Conservation (phyloP, 2,888 invertebrate genomes). For the Sinodicranocentrus sp. region DNA sequence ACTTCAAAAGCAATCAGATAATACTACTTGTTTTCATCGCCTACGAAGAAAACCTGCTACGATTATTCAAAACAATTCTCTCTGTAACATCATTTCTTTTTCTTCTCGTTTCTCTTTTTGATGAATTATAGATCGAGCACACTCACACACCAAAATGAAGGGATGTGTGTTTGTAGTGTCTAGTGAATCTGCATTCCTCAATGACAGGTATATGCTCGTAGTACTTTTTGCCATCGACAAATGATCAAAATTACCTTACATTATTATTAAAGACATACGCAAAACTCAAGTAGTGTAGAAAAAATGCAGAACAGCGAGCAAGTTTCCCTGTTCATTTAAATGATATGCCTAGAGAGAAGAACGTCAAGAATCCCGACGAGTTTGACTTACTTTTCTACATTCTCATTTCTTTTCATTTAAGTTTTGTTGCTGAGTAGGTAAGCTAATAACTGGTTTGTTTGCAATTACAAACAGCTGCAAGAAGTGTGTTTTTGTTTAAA, state of each 20-base stretch:
- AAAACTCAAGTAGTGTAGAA: background rate
- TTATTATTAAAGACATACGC: background rate
- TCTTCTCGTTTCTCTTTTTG: slow-evolving; percentile 31
- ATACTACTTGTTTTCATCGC: slow-evolving; percentile 37
- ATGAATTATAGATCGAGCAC: slow-evolving; percentile 34
- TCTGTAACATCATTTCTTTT: slow-evolving; percentile 56
- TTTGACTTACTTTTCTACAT: slow-evolving; percentile 61
- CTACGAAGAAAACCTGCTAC: slow-evolving; percentile 43
- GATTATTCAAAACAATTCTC: slow-evolving; percentile 6
- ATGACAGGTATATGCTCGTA: slow-evolving; percentile 14
- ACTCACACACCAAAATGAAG: slow-evolving; percentile 3
- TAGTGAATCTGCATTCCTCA: slow-evolving; percentile 39
- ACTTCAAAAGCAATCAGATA: slow-evolving; percentile 39
- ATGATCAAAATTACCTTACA: background rate
- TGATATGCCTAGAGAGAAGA: slow-evolving; percentile 3
- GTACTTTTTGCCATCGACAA: background rate
- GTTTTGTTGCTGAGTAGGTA: slow-evolving; percentile 20
- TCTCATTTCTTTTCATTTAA: slow-evolving; percentile 32
- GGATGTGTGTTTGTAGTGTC: background rate
- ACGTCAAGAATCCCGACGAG: slow-evolving; percentile 22
- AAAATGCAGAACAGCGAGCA: background rate
- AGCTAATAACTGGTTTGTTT: slow-evolving; percentile 58
- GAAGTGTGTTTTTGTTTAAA: slow-evolving; percentile 30
- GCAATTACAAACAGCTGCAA: slow-evolving; percentile 50
- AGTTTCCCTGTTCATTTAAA: background rate